Conservation (phyloP, 1,140 invertebrate genomes). For the Asbolus verrucosus region DNA sequence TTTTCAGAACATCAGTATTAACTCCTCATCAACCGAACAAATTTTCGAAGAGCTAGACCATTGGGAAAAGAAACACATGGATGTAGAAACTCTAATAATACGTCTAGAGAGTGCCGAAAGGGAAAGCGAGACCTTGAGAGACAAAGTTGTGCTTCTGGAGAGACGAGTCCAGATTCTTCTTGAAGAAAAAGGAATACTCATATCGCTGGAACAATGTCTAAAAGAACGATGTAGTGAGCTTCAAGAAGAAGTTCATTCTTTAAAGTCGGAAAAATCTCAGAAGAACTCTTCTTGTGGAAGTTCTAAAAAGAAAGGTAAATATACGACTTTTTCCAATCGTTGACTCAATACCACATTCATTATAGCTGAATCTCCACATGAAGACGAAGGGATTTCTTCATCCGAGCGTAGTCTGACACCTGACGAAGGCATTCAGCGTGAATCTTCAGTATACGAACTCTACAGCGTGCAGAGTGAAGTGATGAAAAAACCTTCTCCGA, state of each 20-base stretch:
- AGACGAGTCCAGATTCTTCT: conserved; percentile 79
- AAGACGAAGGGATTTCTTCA: conserved; percentile 88
- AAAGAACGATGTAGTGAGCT: conserved; percentile 80
- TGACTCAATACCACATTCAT: no score
- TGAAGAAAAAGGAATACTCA: conserved; percentile 81
- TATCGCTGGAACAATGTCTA: conserved; percentile 82
- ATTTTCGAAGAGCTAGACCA: conserved; percentile 75
- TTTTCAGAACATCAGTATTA: conserved; percentile 68
- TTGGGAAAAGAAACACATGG: conserved; percentile 79
- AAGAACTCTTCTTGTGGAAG: conserved; percentile 47
- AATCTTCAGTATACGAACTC: conserved; percentile 73
- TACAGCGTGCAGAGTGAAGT: conserved; percentile 73
- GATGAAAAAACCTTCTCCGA: conserved; percentile 66
- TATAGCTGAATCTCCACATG: conserved; percentile 75
- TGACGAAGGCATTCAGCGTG: conserved; percentile 71
- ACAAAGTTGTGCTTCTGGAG: conserved; percentile 77
- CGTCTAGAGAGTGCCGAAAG: conserved; percentile 70
- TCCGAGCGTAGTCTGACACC: conserved; percentile 82
- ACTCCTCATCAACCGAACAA: conserved; percentile 67
- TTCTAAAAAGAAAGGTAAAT: conserved; percentile 49
- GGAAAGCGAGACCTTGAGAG: conserved; percentile 71
- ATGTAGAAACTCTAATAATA: conserved; percentile 74
- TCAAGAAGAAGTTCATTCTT: conserved; percentile 68
- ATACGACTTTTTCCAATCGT: no score
- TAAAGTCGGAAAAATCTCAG: conserved; percentile 58